Evolutionary conservation across 1,140 invertebrate species (phyloP).

Genomic region (Melipona quadrifasciata): DNA sequence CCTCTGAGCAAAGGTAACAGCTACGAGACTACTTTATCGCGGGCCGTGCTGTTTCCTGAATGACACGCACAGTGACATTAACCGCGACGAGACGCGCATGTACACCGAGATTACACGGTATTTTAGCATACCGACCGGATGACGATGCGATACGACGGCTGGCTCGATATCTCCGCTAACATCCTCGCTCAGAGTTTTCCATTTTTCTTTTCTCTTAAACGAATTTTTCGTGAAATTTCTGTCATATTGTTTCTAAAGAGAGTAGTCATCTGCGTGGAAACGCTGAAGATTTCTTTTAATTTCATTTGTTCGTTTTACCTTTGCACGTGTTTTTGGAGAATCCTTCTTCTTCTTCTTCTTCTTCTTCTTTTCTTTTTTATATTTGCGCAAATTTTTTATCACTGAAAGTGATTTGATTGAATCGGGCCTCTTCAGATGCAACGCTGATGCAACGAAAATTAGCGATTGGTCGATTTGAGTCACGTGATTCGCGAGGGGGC

Average conservation of each 20-base stretch:
- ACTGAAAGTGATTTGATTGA: no score
- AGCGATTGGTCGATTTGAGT: no score
- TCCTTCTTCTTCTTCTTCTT: neutral
- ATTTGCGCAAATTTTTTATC: no score
- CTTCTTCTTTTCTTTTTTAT: no score
- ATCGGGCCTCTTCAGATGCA: no score
- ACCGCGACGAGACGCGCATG: neutral
- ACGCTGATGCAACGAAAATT: no score
- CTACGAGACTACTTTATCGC: constrained; percentile 5
- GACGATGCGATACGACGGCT: constrained; percentile 52
- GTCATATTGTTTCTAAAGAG: neutral
- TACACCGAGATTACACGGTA: constrained; percentile 60
- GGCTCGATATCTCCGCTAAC: constrained; percentile 65
- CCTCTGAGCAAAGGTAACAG: neutral
- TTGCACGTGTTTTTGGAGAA: neutral
- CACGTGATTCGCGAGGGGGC: no score
- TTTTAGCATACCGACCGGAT: constrained; percentile 58
- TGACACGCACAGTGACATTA: no score
- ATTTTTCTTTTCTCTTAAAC: neutral
- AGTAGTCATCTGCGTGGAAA: neutral
- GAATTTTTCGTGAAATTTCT: neutral
- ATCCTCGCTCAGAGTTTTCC: constrained; percentile 24
- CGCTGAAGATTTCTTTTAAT: neutral
- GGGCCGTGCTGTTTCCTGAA: constrained; percentile 33
- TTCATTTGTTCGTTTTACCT: neutral